Base-by-base conservation (phyloP, 2,797 vertebrate species). In the Dromococcyx pavoninus region DNA sequence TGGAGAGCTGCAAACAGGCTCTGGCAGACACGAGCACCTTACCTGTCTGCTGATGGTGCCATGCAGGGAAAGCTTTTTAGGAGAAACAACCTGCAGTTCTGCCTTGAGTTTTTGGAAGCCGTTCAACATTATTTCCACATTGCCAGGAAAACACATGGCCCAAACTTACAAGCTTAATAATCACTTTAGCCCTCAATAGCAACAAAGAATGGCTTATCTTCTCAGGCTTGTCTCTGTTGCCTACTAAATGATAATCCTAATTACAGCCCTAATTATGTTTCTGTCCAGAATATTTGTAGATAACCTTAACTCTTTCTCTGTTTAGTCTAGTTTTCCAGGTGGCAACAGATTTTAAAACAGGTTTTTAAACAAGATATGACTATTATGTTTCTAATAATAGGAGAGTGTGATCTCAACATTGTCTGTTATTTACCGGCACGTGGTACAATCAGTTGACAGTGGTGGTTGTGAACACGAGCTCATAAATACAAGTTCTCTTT, bases 311-410 rank as follows among this genome's bases (percentile, higher is more conserved):
- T 96, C 95, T 96, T 94, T 91, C 96, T 97, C 94, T 97, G 92
- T 97, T 98, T 97, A 97, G 98, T 98, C 97, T 97, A 96, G 89
- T 97, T 98, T 98, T 97, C 97, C 98, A 98, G 97, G 97, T 98
- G 97, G 97, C 91, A 97, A 96, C 94, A 97, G 96, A 98, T 98
- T 96, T 97, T 92, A 97, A 97, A 97, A 93, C 95, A 97, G 96
- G 91, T 96, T 97, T 97, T 97, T 97, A 94, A 96, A 95, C 94
- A 97, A 97, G 94, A 97, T 97, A 96, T 70, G 91, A 97, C 96
- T 97, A 97, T 97, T 97, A 89, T 4, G 28, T 94, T 97, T 97
- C 96, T 97, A 97, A 97, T 96, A 97, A 97, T 96, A 97, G 92
- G 75, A 69, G 75, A 95, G 64, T 94, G 95, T 97, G 95, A 96